Conservation (phyloP, 2,888 invertebrate genomes). For the Coremacera marginata region DNA sequence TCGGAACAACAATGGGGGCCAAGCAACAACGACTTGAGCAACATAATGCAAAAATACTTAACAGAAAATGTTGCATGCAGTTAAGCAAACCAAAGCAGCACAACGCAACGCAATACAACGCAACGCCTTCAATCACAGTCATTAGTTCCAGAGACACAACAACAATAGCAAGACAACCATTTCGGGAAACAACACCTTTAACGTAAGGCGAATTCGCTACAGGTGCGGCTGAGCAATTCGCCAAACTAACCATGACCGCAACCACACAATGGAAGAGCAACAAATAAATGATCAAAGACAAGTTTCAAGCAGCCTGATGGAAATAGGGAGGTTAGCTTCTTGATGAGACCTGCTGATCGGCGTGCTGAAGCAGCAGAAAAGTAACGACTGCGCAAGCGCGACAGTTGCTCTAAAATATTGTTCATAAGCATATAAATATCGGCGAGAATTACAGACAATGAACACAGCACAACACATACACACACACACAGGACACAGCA, state of each 20-base stretch:
- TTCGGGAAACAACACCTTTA: neutral
- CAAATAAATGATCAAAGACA: neutral
- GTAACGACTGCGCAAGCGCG: neutral
- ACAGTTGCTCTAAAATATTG: constrained; percentile 55
- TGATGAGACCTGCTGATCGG: neutral
- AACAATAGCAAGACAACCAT: neutral
- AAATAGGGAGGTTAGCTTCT: neutral
- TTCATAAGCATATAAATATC: constrained; percentile 60
- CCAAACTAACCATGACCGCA: constrained; percentile 28
- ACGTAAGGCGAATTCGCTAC: neutral
- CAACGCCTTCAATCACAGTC: constrained; percentile 22
- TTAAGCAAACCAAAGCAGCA: too few relatives aligned
- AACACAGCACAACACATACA: neutral
- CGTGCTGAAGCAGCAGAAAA: neutral
- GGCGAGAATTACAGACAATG: constrained; percentile 15
- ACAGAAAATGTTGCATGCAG: neutral
- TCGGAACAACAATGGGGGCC: constrained; percentile 20
- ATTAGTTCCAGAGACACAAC: constrained; percentile 12
- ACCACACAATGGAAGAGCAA: neutral
- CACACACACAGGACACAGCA: neutral
- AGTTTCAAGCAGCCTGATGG: neutral
- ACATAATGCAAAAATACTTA: neutral
- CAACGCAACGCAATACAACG: neutral
- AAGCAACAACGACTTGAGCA: neutral
- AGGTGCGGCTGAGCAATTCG: constrained; percentile 25